A percentile compares a stretch with the other conserved stretches of the same genome.
Evolutionary conservation across 1,140 invertebrate genomes (phyloP).

Genomic region (Zaprionus inermis): DNA sequence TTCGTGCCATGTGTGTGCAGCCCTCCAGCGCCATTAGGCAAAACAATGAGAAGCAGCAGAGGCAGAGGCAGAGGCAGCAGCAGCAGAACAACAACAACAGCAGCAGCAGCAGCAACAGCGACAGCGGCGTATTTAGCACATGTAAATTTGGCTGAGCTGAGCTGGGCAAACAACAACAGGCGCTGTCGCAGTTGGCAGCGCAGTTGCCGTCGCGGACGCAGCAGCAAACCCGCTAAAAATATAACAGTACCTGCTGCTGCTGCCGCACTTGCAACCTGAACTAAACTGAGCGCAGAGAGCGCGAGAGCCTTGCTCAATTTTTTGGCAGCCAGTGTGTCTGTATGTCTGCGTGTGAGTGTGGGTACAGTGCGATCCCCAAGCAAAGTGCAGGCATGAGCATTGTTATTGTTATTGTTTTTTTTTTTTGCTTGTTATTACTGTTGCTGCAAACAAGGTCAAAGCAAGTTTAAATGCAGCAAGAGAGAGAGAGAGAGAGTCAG

Average conservation of each 20-base stretch:
- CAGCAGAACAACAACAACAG: conserved; percentile 28
- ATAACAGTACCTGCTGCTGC: conserved; percentile 75
- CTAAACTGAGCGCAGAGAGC: background rate
- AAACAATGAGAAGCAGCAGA: conserved; percentile 12
- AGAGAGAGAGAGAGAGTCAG: conserved; percentile 12
- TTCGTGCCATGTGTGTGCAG: no score
- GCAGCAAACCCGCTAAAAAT: conserved; percentile 65
- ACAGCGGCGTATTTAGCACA: conserved; percentile 67
- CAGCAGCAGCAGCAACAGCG: conserved; percentile 33
- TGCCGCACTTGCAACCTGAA: conserved; percentile 70
- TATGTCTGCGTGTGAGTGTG: background rate
- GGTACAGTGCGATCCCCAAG: conserved; percentile 59
- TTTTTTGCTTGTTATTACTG: conserved; percentile 16
- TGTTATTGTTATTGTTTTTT: conserved; percentile 29
- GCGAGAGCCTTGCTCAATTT: conserved; percentile 16
- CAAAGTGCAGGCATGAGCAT: conserved; percentile 49
- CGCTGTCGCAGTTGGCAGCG: background rate
- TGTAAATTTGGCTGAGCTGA: conserved; percentile 62
- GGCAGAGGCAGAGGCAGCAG: conserved; percentile 31
- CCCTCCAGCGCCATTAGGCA: no score
- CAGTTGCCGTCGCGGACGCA: no score
- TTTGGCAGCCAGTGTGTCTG: conserved; percentile 17
- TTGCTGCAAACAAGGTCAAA: conserved; percentile 71
- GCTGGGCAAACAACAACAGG: conserved; percentile 53
- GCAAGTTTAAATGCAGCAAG: conserved; percentile 66